Base-by-base conservation (phyloP, 2,797 vertebrate species). In the Manis pentadactyla region DNA sequence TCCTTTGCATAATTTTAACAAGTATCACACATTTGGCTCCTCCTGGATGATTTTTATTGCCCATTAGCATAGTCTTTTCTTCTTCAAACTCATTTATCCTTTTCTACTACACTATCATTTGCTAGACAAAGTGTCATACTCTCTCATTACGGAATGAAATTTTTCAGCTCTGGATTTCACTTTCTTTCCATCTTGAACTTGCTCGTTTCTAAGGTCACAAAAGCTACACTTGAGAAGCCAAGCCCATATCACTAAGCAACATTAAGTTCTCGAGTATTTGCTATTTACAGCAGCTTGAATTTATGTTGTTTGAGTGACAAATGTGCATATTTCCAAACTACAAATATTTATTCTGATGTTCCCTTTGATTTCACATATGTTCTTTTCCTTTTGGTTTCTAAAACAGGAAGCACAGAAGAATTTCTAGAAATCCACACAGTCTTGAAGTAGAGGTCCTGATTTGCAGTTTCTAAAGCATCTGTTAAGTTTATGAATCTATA, bases 11-110 rank as follows among this genome's bases (percentile, higher is more conserved):
- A 91, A 97, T 89, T 90, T 90, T 85, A 85, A 89, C 25, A 85
- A 71, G 53, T 71, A 88, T 57, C 93, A 79, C 46, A 71, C 12
- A 34, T 61, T 68, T 95, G 86, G 39, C 55, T 83, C 93, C 87
- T 93, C 85, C 57, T 75, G 59, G 27, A 74, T 89, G 81, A 57
- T 68, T 94, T 92, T 94, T 64, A 91, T 75, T 59, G 93, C 59
- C 91, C 73, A 31, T 87, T 91, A 91, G 55, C 31, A 29, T 27
- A 93, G 46, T 21, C 29, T 74, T 59, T 63, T 37, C 19, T 92
- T 69, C 23, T 96, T 93, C 42, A 74, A 93, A 87, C 7, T 87
- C 49, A 27, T 68, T 77, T 69, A 63, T 85, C 27, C 31, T 96
- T 93, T 87, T 78, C 83, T 71, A 31, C 69, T 78, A 84, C 74